Base-by-base conservation (phyloP, 2,113 vertebrate species). In the Peromyscus leucopus region DNA sequence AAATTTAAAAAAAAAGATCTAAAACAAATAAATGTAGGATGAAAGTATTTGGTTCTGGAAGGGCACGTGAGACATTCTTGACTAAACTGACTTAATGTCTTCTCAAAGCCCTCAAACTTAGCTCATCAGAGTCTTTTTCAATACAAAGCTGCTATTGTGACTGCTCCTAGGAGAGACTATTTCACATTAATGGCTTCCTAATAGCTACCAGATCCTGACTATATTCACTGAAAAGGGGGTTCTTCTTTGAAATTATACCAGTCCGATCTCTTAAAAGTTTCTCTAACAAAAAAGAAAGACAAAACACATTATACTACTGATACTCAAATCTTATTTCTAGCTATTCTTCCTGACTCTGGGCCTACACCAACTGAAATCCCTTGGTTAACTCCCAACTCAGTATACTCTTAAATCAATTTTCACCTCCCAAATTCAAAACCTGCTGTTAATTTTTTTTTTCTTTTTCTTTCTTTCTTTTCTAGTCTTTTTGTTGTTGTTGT, bases 81-180 rank as follows among this genome's bases (percentile, higher is more conserved):
- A 61, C 15, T 63, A 63, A 84, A 26, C 22, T 84, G 57, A 63
- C 39, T n/a, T 28, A 84, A 84, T 46, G 16, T 82, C 63, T 48
- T 91, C 46, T 96, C 83, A 75, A 85, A 97, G 57, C n/a, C 71
- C 63, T 90, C 39, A 94, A 94, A 94, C 28, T 89, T 72, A 91
- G 57, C 67, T 96, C 51, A 69, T 91, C 51, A 61, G 39, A 78
- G 89, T 96, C 28, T 93, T 61, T 93, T 57, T 78, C 83, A 93
- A 65, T 48, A 65, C 48, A 95, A 83, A 90, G 67, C 92, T 93
- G 92, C 88, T 93, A 88, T 10, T 89, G 85, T 24, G 78, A 90
- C 26, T 88, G 61, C 80, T 94, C 57, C 42, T 26, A 94, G 15
- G 71, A 90, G 0, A 51, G 59, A 96, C 21, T 82, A 92, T 15